Evolutionary conservation across 2,113 vertebrate genomes (phyloP).

Genomic region (Mastomys coucha): DNA sequence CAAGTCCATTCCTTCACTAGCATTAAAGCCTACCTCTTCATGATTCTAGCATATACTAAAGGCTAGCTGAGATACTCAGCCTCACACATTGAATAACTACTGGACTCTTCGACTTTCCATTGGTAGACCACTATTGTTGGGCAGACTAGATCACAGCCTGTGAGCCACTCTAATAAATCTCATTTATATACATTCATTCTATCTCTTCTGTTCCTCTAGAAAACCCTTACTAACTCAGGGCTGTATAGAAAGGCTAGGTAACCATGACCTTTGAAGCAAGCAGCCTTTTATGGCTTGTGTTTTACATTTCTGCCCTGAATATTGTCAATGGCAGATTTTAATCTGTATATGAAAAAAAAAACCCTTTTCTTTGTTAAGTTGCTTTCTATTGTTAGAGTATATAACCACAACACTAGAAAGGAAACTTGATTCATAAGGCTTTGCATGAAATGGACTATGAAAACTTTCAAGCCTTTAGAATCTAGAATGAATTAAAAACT

Average conservation of each 20-base stretch:
- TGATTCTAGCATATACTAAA: background rate
- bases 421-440: background rate
- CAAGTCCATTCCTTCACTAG: background rate
- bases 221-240: background rate
- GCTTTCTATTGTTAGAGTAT: background rate
- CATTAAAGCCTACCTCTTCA: background rate
- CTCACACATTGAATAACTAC: background rate
- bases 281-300: background rate
- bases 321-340: background rate
- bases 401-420: background rate
- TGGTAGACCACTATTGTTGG: background rate
- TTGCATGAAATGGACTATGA: conserved; percentile 24
- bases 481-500: conserved; percentile 7
- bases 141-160: background rate
- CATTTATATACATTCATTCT: background rate
- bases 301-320: background rate
- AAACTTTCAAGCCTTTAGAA: background rate
- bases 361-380: background rate
- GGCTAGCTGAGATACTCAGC: background rate
- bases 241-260: background rate
- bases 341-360: background rate
- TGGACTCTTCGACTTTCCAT: background rate
- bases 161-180: background rate
- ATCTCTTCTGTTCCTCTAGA: background rate
- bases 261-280: background rate